phyloP scores from a whole-genome alignment of 2,113 vertebrate genomes.

The Brevimyrus niger region DNA sequence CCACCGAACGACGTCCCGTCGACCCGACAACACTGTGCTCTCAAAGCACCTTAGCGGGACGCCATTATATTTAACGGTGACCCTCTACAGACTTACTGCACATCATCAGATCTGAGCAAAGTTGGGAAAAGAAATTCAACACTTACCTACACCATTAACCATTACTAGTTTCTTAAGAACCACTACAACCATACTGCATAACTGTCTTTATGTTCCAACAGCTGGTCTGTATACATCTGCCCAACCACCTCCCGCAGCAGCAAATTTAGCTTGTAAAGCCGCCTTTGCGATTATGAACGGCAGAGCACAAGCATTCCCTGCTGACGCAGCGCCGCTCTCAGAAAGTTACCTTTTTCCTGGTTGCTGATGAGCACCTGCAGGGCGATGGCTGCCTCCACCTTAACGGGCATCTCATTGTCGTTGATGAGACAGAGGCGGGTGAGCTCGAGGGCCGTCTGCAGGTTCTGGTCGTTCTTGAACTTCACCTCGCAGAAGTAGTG shows the following conservation, averaged over 20 bases:
- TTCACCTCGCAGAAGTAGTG: slow-evolving; percentile 99
- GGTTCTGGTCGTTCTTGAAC: slow-evolving; percentile 96
- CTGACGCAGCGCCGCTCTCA: background rate
- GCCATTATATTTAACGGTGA: background rate
- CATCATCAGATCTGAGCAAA: background rate
- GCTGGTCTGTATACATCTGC: background rate
- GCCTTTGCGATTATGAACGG: background rate
- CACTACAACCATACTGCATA: background rate
- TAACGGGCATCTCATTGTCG: slow-evolving; percentile 97
- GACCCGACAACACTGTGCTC: background rate
- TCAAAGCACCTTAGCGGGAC: background rate
- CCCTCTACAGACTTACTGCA: background rate
- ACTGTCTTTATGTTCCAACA: background rate
- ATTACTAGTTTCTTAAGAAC: background rate
- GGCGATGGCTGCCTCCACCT: slow-evolving; percentile 96
- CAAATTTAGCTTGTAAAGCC: background rate
- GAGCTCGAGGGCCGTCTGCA: slow-evolving; percentile 88
- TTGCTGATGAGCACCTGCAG: slow-evolving; percentile 97
- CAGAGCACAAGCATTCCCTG: background rate
- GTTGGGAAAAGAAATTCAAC: background rate
- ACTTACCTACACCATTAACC: background rate
- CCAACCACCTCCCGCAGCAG: background rate
- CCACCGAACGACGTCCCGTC: background rate
- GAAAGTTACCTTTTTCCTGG: slow-evolving; percentile 86
- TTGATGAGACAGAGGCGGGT: slow-evolving; percentile 92